Evolutionary conservation across 2,888 invertebrate species (phyloP), one percentile per base, ranked within the genome.

Genomic region (Dexiosoma caninum): DNA sequence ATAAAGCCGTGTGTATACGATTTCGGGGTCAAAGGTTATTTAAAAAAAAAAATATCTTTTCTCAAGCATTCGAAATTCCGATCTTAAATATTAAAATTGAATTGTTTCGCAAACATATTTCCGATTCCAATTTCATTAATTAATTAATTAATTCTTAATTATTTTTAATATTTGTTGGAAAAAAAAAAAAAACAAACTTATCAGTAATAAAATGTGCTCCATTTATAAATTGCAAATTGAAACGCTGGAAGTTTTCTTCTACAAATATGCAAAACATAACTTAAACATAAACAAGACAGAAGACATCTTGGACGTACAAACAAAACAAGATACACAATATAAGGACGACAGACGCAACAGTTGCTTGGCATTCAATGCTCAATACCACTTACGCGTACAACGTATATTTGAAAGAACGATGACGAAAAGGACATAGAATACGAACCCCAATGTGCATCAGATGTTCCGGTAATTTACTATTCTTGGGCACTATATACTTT

Each of bases 401-500:
- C 62, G 66, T 30, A 67, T 69, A 80, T 64, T 69, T 32, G 53
- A 77, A 9, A 62, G 44, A 30, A 37, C 40, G 10, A n/a, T 40
- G 53, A 35, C 64, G 53, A 23, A 32, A 70, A 81, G 76, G 60
- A 84, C 76, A 82, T 62, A 77, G 77, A 82, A 66, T 62, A 49
- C 72, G 81, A 84, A 82, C 84, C 90, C 90, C 87, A 89, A 90
- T 88, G 90, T 90, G 85, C 55, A 86, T 85, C 80, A 90, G 88
- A 85, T 87, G 86, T 46, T 88, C 89, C 85, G 90, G 90, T 79
- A 90, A 85, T 89, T 90, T 90, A 83, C 89, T 87, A 84, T 90
- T 90, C 85, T 90, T 90, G 66, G 90, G 90, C 69, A 90, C 87
- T 49, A 88, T 85, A 75, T 90, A 88, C 84, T 90, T 90, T 85